A percentile compares a stretch with the other conserved stretches of the same genome.
These are phyloP conservation scores for Stenodema calcarata DNA, from an alignment of 2,888 invertebrate genomes.

Conservation along the genomic window DNA sequence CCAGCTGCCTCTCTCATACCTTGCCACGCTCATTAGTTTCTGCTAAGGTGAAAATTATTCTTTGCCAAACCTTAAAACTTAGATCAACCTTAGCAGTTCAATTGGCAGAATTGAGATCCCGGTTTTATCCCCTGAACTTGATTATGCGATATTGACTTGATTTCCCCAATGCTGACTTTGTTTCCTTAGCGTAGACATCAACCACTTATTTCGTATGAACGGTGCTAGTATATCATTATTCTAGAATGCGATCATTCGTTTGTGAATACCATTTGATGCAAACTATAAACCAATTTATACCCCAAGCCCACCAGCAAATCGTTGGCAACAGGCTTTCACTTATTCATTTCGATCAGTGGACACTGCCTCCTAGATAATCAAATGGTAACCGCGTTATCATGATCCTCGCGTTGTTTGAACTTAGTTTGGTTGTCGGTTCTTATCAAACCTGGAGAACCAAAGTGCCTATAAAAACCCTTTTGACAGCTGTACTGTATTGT, in stretches of 20 bases:
- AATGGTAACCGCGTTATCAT: background rate
- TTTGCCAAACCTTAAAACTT: background rate
- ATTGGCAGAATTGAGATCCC: background rate
- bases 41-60: background rate
- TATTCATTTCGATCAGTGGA: too few relatives aligned
- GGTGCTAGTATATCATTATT: background rate
- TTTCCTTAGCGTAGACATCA: background rate
- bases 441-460: background rate
- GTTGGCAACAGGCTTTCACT: background rate
- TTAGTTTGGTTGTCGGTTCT: background rate
- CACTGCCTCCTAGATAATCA: background rate
- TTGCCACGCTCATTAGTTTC: slow-evolving; percentile 19
- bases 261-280: background rate
- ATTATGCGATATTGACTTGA: background rate
- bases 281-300: background rate
- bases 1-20: slow-evolving; percentile 8
- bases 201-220: background rate
- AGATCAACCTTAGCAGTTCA: background rate
- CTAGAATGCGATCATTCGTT: background rate
- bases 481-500: background rate
- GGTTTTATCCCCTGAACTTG: background rate
- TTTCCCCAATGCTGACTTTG: background rate
- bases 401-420: too few relatives aligned
- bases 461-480: background rate
- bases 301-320: background rate